Base-by-base conservation (phyloP, 1,140 invertebrate species). In the Macrosteles quadrilineatus region DNA sequence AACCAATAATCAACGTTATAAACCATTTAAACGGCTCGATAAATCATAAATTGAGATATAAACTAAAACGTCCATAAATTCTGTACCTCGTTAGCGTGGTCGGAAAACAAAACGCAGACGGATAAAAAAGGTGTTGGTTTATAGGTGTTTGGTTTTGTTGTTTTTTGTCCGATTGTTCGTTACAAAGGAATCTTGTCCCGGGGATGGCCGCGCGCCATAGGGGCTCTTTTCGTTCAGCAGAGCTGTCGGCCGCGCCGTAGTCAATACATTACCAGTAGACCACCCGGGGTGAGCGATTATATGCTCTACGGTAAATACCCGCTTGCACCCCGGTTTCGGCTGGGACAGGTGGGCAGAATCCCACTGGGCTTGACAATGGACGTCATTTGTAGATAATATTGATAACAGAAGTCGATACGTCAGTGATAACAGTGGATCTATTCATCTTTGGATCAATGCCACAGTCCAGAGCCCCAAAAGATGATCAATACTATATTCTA, bases 181-280 rank as follows among this genome's bases (percentile, higher is more conserved):
- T 59, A 59, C 55, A 59, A 59, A 59, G 23, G 55, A 59, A 59
- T 59, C 55, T 59, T 59, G 55, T 59, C 27, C 27, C 21, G 40
- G 65, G 47, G 53, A 53, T 43, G 65, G 11, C 17, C 11, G 19
- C 23, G 25, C 65, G 45, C 65, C 65, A 53, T 67, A 67, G 65
- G 65, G 65, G 65, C 65, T 67, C 65, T 67, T 67, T 67, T 67
- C 65, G 65, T 67, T 53, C 47, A 67, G 65, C 65, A 67, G 65
- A 67, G 36, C 65, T 67, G 65, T 67, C 65, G 65, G 27, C n/a
- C 43, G 43, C 11, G 47, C 43, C 65, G 65, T 40, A 53, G 43
- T n/a, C 65, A 31, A 67, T 67, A 67, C 65, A 67, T 67, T 53
- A 67, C 43, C 65, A 19, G 65, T 2, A 21, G 65, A 67, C 65